Evolutionary conservation across 2,797 vertebrate species (phyloP), one percentile per base, ranked within the genome.

Genomic region (Pangasius djambal): DNA sequence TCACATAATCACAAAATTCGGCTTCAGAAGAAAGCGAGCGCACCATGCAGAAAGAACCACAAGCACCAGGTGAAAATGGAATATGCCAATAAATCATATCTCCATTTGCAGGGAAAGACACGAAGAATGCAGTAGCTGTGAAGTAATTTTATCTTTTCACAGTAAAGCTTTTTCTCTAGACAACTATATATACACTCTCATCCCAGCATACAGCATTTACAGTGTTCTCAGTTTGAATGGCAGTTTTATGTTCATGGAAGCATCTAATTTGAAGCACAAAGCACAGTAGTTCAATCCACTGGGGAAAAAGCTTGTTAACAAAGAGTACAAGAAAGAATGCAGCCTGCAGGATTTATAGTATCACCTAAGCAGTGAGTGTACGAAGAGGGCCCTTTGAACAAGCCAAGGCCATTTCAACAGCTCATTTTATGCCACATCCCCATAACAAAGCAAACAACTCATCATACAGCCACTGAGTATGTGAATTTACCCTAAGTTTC

Each of bases 241-340:
- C 83, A 91, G 87, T 93, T 93, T 93, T 89, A 90, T 93, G 89
- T 89, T 48, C 86, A 90, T 89, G 75, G 89, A 90, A 91, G 88
- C 86, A 89, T 92, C 79, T 93, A 70, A 91, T 92, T 88, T 86
- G 87, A 90, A 92, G 72, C 25, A 67, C 55, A 69, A 88, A 31
- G 28, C n/a, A 2, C 78, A 87, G 44, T 7, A 83, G 40, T 59
- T 84, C 20, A 37, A 37, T 40, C 55, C 55, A 63, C 13, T 37
- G 34, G 8, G 31, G 57, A n/a, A 0, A 82, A 72, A 77, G 31
- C 13, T 44, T 83, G 59, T 83, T 91, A 48, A 88, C 82, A 90
- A 70, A 87, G 5, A 86, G 59, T 82, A 63, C 70, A 67, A 67
- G 57, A 61, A 83, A 77, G 20, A 8, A 0, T 18, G 61, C 57